phyloP scores from a whole-genome alignment of 2,797 vertebrate species.

The Lithobates pipiens region DNA sequence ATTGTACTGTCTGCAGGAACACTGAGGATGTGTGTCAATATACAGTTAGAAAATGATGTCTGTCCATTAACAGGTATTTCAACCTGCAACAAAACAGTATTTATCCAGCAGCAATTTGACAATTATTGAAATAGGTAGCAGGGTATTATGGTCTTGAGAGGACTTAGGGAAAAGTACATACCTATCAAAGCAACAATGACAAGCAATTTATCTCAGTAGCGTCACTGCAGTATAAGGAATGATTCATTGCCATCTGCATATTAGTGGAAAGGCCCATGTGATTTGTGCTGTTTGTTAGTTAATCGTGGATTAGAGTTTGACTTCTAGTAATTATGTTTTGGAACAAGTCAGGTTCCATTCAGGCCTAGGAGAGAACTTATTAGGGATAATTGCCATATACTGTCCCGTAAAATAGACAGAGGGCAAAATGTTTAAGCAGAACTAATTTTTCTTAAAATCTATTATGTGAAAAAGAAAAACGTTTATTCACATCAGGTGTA shows the following conservation, averaged over 20 bases:
- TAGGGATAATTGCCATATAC: background rate
- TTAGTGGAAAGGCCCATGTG: conserved; percentile 8
- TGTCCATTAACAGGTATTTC: conserved; percentile 27
- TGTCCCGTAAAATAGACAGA: background rate
- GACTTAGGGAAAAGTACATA: conserved; percentile 24
- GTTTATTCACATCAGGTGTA: no score
- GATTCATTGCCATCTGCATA: conserved; percentile 48
- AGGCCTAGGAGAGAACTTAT: background rate
- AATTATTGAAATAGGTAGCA: conserved; percentile 47
- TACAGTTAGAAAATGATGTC: conserved; percentile 15
- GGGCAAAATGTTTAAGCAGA: no score
- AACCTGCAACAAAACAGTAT: conserved; percentile 42
- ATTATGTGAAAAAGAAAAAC: no score
- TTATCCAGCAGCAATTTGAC: conserved; percentile 28
- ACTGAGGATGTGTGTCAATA: conserved; percentile 37
- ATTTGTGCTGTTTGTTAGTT: conserved; percentile 25
- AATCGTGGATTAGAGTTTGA: background rate
- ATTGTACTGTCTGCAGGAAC: conserved; percentile 31
- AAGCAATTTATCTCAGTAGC: conserved; percentile 24
- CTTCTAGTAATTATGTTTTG: conserved; percentile 4
- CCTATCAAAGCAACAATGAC: conserved; percentile 31
- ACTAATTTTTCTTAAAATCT: no score
- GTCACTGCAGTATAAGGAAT: conserved; percentile 9
- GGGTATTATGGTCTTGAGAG: conserved; percentile 41
- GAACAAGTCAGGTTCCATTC: background rate